phyloP scores from a whole-genome alignment of 2,888 invertebrate genomes.

The Leptura quadrifasciata region DNA sequence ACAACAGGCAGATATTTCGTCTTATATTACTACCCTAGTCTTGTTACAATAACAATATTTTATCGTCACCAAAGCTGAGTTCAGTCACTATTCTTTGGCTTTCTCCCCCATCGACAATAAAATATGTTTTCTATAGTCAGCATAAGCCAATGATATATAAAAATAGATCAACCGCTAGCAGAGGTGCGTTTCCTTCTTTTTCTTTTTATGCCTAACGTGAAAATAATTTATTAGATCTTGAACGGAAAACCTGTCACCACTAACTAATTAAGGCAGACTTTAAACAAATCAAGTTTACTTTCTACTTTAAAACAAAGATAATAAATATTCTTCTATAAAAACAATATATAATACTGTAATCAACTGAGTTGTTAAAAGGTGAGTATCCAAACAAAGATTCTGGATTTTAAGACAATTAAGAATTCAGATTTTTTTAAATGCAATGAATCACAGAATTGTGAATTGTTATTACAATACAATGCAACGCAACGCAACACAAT shows the following conservation, averaged over 20 bases:
- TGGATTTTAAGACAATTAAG: no score
- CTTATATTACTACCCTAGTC: slow-evolving; percentile 26
- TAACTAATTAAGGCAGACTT: no score
- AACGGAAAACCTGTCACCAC: background rate
- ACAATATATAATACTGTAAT: no score
- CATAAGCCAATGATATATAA: slow-evolving; percentile 45
- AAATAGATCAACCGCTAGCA: slow-evolving; percentile 22
- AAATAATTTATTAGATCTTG: background rate
- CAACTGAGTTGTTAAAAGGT: no score
- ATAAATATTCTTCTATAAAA: no score
- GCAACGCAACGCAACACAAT: no score
- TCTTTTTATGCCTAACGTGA: background rate
- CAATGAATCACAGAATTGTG: no score
- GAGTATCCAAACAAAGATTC: no score
- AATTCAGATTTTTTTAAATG: no score
- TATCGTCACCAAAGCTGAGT: slow-evolving; percentile 43
- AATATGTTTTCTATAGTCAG: slow-evolving; percentile 52
- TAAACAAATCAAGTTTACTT: no score
- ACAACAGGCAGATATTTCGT: slow-evolving; percentile 1
- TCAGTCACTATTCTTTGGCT: slow-evolving; percentile 52
- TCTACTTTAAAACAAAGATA: no score
- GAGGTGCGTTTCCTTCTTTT: background rate
- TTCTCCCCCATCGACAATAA: slow-evolving; percentile 53
- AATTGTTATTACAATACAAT: no score
- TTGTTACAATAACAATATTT: slow-evolving; percentile 51